Base-by-base conservation (phyloP, 2,888 invertebrate genomes). In the Emmelina monodactyla region DNA sequence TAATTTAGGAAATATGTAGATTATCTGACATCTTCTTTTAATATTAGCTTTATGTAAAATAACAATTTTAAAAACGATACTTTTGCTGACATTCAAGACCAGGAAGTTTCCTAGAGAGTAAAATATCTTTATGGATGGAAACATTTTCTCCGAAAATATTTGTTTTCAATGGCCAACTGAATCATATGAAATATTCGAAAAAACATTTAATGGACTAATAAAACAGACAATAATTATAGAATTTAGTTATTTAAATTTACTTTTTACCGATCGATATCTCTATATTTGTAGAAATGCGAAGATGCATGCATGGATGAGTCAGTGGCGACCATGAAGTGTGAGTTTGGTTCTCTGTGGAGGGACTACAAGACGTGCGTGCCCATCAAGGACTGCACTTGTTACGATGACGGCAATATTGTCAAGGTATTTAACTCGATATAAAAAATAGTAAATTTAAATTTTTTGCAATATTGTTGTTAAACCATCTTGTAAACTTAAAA, bases 301-400 rank as follows among this genome's bases (percentile, higher is more conserved):
- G 61, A 58, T 14, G 67, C 70, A 6, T 64, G 76, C 43, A 49
- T 75, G 1, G 49, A 58, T 29, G 39, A 58, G 45, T 30, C 60
- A 32, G 46, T 61, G 6, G 57, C 56, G 1, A 51, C 51, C 25
- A 51, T 51, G 3, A 56, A 63, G 4, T 92, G 92, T 49, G 82
- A 80, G 0, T 48, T 58, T 1, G 83, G 85, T 1, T 81, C 80
- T 43, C 76, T 82, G 33, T 91, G 91, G 88, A 82, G 89, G 2
- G 91, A 93, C 55, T 80, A 82, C 43, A 59, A 72, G 15, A 88
- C 86, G 0, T 95, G 94, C 51, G 91, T 93, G 1, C 72, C 84
- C 0, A 57, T 81, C 10, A 82, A 84, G 25, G 88, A 92, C 52
- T 95, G 94, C 52, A 85, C 89, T 9, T 95, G 94, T 55, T 75